A percentile compares a stretch with the other conserved stretches of the same genome.
These are phyloP conservation scores for Pristionchus mayeri DNA, from an alignment of 2,888 invertebrate species.

Conservation along the genomic window DNA sequence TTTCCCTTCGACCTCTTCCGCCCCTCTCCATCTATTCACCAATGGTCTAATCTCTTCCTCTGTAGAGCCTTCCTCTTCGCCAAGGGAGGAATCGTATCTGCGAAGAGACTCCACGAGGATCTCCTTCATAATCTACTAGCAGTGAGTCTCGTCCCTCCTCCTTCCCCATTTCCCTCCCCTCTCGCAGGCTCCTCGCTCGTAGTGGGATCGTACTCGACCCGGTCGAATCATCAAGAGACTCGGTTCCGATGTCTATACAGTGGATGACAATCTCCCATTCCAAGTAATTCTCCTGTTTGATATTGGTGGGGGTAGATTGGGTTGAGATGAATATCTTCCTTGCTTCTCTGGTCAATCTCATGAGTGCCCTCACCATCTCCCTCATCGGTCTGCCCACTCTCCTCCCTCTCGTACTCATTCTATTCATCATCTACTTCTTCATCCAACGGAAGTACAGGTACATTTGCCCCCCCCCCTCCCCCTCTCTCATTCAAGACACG, in stretches of 20 bases:
- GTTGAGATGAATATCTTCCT: constrained; percentile 80
- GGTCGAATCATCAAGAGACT: constrained; percentile 95
- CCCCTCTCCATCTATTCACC: too few relatives aligned
- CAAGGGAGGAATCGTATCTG: constrained; percentile 92
- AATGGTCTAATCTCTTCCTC: constrained; percentile 76
- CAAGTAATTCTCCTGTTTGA: constrained; percentile 48
- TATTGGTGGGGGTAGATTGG: not conserved
- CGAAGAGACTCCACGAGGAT: constrained; percentile 85
- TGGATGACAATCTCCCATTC: constrained; percentile 95
- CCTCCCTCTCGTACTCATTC: constrained; percentile 85
- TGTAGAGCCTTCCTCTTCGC: constrained; percentile 94
- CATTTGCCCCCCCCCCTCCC: too few relatives aligned
- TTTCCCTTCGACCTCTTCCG: too few relatives aligned
- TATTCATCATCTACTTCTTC: constrained; percentile 89
- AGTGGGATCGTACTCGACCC: constrained; percentile 91
- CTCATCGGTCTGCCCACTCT: constrained; percentile 94
- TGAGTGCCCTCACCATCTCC: constrained; percentile 89
- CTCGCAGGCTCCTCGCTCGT: constrained; percentile 83
- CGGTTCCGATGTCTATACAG: constrained; percentile 93
- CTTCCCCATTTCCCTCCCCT: not conserved
- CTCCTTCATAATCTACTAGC: constrained; percentile 81
- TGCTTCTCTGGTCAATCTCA: constrained; percentile 88
- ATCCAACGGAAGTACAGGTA: constrained; percentile 80
- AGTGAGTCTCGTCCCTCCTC: constrained; percentile 70
- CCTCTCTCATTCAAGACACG: too few relatives aligned